phyloP scores from a whole-genome alignment of 2,888 invertebrate genomes.

The Drosophila suboccidentalis region DNA sequence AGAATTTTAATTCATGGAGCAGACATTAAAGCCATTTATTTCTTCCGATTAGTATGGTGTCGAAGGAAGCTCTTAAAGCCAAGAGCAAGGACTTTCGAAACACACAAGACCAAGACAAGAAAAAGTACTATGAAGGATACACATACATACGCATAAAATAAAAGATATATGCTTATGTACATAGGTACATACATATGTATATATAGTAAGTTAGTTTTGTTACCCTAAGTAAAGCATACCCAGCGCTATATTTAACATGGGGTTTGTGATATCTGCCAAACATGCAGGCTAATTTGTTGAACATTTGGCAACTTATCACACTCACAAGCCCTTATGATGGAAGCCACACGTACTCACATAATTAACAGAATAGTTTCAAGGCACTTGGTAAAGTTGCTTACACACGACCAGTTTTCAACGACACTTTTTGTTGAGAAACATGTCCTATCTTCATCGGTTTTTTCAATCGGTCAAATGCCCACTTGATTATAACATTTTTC shows the following conservation, averaged over 20 bases:
- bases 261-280: constrained; percentile 10
- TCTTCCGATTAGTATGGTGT: no score
- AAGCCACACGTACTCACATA: constrained; percentile 40
- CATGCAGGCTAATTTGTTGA: constrained; percentile 40
- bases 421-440: not conserved
- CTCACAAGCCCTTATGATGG: constrained; percentile 21
- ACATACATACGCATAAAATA: no score
- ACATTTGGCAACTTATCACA: constrained; percentile 55
- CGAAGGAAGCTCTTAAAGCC: no score
- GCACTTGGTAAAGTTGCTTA: not conserved
- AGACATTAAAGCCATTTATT: no score
- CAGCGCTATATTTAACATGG: not conserved
- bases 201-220: not conserved
- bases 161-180: no score
- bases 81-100: no score
- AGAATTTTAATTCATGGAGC: no score
- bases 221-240: not conserved
- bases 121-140: no score
- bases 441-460: no score
- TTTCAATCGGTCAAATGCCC: no score
- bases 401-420: not conserved
- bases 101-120: no score
- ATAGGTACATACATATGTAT: no score
- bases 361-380: constrained; percentile 48
- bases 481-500: not conserved